These are phyloP conservation scores for Eubasilissa splendida DNA, from an alignment of 2,888 invertebrate species.

Conservation along the genomic window DNA sequence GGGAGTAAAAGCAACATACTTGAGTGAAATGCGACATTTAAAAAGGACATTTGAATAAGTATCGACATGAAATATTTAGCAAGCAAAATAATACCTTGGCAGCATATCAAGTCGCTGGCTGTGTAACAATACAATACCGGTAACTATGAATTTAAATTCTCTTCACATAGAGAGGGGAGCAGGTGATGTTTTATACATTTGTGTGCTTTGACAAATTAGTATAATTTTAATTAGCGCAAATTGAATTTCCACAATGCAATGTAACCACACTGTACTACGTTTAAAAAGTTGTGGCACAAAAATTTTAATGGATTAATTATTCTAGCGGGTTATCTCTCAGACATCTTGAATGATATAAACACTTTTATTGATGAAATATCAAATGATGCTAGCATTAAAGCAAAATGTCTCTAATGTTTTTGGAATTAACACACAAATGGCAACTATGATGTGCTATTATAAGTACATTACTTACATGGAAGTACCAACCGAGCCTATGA, in stretches of 20 bases:
- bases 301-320: too few species aligned
- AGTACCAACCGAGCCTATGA: conserved; percentile 32
- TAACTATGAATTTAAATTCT: conserved; percentile 37
- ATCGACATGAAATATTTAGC: conserved; percentile 53
- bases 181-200: background rate
- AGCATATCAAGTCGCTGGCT: conserved; percentile 73
- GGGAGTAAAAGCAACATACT: too few species aligned
- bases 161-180: background rate
- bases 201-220: too few species aligned
- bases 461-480: conserved; percentile 6
- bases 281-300: too few species aligned
- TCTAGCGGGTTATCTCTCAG: too few species aligned
- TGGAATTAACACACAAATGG: conserved; percentile 19
- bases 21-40: conserved; percentile 9
- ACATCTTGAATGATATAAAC: too few species aligned
- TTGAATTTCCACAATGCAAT: too few species aligned
- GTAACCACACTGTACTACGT: too few species aligned
- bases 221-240: too few species aligned
- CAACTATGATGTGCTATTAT: conserved; percentile 23
- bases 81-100: conserved; percentile 69
- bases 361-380: background rate
- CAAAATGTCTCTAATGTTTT: background rate
- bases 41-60: background rate
- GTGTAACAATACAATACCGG: conserved; percentile 59
- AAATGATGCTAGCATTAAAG: background rate